Base-by-base conservation (phyloP, 53 echinoderm and acorn worm species). In the Paelopatides confundens region DNA sequence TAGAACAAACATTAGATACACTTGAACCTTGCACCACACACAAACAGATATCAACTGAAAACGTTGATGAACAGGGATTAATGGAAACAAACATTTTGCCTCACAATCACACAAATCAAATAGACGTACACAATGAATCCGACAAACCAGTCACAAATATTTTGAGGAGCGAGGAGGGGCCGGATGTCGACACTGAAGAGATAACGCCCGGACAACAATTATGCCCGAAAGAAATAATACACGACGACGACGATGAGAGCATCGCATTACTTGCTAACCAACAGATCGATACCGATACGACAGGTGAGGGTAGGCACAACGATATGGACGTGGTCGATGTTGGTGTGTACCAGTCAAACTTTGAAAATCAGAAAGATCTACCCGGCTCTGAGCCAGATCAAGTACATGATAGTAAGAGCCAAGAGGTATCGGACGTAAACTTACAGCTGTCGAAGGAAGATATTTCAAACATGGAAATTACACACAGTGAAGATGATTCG, bases 81-180 rank as follows among this genome's bases (percentile, higher is more conserved):
- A 79, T 14, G 21, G 79, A 52, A 79, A 79, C 79, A 79, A 79
- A 79, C 79, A 79, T 32, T 79, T 18, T 47, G 27, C 32, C 51
- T 31, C 3, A 79, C 31, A 51, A 54, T 31, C 51, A 79, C 51
- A 79, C 79, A 79, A 27, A 31, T 48, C 51, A 79, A 53, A 79
- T 53, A 50, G 29, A 51, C 17, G 51, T 52, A 79, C 40, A 50
- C 51, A 48, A 52, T 79, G 79, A 79, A 23, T 36, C 26, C 18
- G 28, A 79, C 79, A 79, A 43, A 50, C 26, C 24, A 14, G 52
- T 51, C 18, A 28, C 49, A 79, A 79, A 79, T 79, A 52, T 79
- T 32, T 79, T 33, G 33, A 51, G 58, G 21, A 31, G 14, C 2
- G 79, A 76, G 76, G 79, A 79, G 32, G 79, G 53, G 51, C 52